Evolutionary conservation across 2,888 invertebrate genomes (phyloP), one percentile per base, ranked within the genome.

Genomic region (Xanthorhoe designata): DNA sequence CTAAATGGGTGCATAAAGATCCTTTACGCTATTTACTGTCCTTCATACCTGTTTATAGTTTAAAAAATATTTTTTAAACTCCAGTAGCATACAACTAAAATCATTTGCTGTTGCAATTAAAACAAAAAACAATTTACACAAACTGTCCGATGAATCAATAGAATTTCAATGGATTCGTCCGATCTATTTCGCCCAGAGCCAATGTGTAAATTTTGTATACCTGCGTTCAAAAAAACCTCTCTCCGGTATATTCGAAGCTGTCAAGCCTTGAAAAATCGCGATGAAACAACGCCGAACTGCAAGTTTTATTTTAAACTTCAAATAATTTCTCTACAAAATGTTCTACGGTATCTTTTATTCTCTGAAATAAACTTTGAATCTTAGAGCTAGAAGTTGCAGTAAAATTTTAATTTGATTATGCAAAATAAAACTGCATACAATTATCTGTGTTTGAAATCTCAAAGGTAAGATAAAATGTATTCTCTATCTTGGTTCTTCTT

Each of bases 301-400:
- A 32, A 8, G 8, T 18, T 17, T 17, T 15, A 18, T 60, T n/a
- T n/a, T n/a, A n/a, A n/a, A n/a, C n/a, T n/a, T n/a, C n/a, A n/a
- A n/a, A n/a, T 15, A 50, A 38, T 19, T 15, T 15, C 9, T 8
- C 53, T 35, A 15, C 4, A 29, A 53, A 38, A 42, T 51, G 17
- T 7, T 53, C 15, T 51, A 18, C 18, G n/a, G 13, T 38, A 38
- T 45, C 51, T 42, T 19, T n/a, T 67, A 66, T 65, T 65, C 65
- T 68, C 32, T 38, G 18, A 65, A 64, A 67, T 70, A 70, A 70
- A 69, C 61, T 65, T 61, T 63, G 35, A 59, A 68, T 66, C 63
- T 62, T 61, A 65, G 60, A 49, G 60, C 49, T 54, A 38, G 17
- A n/a, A 42, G 42, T 18, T 6, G 32, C 32, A 51, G 61, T 68